Evolutionary conservation across 1,140 invertebrate species (phyloP), one percentile per base, ranked within the genome.

Genomic region (Nomia melanderi): DNA sequence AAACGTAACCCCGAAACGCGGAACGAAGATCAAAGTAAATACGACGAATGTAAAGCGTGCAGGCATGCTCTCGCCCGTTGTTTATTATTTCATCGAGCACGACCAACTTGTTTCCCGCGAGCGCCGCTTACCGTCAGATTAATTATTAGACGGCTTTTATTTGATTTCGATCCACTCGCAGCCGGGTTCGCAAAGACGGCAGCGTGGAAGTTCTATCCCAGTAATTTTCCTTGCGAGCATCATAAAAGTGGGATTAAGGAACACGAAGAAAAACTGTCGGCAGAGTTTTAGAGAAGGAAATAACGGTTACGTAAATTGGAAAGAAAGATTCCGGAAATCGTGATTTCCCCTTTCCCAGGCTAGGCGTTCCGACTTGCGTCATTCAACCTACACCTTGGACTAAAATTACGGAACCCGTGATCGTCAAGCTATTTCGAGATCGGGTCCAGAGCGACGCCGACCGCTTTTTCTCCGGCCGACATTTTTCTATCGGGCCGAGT

Each of bases 381-480:
- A 89, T 65, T 77, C 88, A 88, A 89, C 87, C 89, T 90, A 90
- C 88, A 90, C 89, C 80, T 90, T 89, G 84, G 73, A 88, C 90
- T 90, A 90, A 90, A 91, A 90, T 90, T 90, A 90, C 78, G 83
- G 81, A 89, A 88, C 84, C 0, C 80, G 69, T 77, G 82, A 86
- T 87, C 82, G 82, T 87, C 65, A 79, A 84, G 86, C 86, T 90
- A 90, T 90, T 90, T 90, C 66, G 64, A 86, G 88, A 73, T 66
- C 33, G 59, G 47, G 78, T 66, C 67, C 72, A 47, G 65, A 41
- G 73, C 77, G 76, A 39, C 44, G 63, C 29, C 62, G 39, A 17
- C 9, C 36, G 33, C 54, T 59, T 63, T 64, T 36, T n/a, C 62
- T 44, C 20, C 25, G 12, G 25, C 17, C 5, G 41, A 2, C 4